Percentiles rank a stretch among this genome's conserved stretches.
Conservation (phyloP, 2,888 invertebrate species). For the Drosophila hawaiiensis region DNA sequence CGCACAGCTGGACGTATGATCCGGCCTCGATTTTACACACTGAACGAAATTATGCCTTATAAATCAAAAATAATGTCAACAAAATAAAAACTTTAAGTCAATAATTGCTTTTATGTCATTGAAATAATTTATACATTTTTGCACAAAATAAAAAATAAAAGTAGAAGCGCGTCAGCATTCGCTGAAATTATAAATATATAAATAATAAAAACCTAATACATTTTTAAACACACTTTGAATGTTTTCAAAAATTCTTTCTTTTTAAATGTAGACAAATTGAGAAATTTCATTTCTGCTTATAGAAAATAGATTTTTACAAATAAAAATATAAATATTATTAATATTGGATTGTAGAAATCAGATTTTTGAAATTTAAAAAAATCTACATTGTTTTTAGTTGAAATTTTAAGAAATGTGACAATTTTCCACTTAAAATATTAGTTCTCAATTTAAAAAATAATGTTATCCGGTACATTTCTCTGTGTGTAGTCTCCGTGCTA, state of each 20-base stretch:
- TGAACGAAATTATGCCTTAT: not conserved
- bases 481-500: not conserved
- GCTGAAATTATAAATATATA: too few species aligned
- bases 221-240: not conserved
- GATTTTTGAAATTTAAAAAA: not conserved
- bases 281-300: not conserved
- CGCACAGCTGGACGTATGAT: conserved; percentile 63
- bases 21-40: conserved; percentile 5
- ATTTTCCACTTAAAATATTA: not conserved
- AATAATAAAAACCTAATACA: not conserved
- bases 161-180: not conserved
- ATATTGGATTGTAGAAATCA: not conserved
- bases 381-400: not conserved
- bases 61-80: not conserved
- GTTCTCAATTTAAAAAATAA: not conserved
- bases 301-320: not conserved
- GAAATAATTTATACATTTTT: not conserved
- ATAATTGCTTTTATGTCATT: not conserved
- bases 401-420: not conserved
- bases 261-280: not conserved
- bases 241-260: not conserved
- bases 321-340: not conserved
- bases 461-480: not conserved
- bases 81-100: not conserved
- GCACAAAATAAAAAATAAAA: not conserved